Evolutionary conservation across 1,140 invertebrate species (phyloP), one percentile per base, ranked within the genome.

Genomic region (Luehdorfia chinensis): DNA sequence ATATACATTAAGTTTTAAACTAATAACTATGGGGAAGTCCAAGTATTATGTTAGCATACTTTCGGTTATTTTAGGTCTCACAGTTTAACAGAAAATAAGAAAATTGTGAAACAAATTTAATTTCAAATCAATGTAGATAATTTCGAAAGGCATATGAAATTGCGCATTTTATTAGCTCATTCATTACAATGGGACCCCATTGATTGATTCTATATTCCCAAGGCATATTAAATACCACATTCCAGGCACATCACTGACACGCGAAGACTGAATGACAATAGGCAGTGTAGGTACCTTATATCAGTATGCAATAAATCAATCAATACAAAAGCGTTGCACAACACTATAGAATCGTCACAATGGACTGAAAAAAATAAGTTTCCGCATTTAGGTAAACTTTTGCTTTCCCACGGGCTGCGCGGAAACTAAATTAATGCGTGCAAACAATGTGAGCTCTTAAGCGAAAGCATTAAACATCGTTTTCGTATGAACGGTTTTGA

Each of bases 351-450:
- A 61, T 65, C 44, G 23, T 44, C 44, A 62, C 58, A 59, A 62
- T 57, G 43, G 45, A 37, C 44, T 21, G 33, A 60, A 72, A 71
- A 77, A 75, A 67, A 60, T 51, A 55, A 58, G 44, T 72, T 72
- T 79, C 74, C 74, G 53, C 50, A 55, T 53, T 64, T 59, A 46
- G 60, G 68, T 69, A 72, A 76, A 77, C 65, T 62, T 44, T 21
- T 19, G 54, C n/a, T n/a, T 83, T 83, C 78, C 70, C 78, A 83
- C 75, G 75, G 50, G 56, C 48, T 55, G 28, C 46, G 47, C 12
- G 19, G 12, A 19, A 27, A 31, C 14, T 30, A n/a, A 36, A 9
- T 37, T 47, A 28, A 32, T 6, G 37, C 19, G 23, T 47, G 30
- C 47, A 9, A 8, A 6, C 31, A 16, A 33, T 43, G 21, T 55